Conservation (phyloP, 2,113 vertebrate genomes). For the Myiozetetes cayanensis region DNA sequence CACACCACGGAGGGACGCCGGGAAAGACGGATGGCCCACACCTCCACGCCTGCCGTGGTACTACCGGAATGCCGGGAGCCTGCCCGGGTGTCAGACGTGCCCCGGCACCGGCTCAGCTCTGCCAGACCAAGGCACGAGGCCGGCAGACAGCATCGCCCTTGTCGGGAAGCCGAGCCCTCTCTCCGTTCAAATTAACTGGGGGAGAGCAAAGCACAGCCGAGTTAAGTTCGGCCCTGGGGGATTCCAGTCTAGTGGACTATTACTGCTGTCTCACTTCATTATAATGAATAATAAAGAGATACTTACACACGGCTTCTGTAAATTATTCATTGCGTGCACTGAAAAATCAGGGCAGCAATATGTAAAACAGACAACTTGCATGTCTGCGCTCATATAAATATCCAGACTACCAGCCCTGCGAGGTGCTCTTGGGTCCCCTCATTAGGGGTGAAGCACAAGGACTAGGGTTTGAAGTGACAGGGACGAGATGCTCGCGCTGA, state of each 20-base stretch:
- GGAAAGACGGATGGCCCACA: background rate
- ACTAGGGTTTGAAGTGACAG: conserved; percentile 2
- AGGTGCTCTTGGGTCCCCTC: conserved; percentile 40
- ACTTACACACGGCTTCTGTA: conserved; percentile 75
- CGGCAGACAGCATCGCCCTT: fast-evolving
- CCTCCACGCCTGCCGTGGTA: fast-evolving
- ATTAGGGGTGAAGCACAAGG: conserved; percentile 45
- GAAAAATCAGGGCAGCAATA: conserved; percentile 70
- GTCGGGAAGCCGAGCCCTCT: background rate
- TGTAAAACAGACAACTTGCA: conserved; percentile 64
- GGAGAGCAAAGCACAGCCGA: conserved; percentile 54
- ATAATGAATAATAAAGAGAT: conserved; percentile 82
- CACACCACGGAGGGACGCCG: fast-evolving
- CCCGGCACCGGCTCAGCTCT: background rate
- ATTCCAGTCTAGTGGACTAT: conserved; percentile 77
- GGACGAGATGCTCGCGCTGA: background rate
- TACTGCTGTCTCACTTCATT: conserved; percentile 80
- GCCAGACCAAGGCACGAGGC: background rate
- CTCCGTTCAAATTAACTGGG: conserved; percentile 58
- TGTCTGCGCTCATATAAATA: conserved; percentile 63
- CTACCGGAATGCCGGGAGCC: background rate
- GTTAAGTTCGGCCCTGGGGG: conserved; percentile 65
- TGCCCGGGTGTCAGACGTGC: fast-evolving
- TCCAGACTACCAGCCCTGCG: conserved; percentile 35
- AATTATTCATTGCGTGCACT: conserved; percentile 76